Conservation (phyloP, 2,888 invertebrate species). For the Eupithecia pulchellata region DNA sequence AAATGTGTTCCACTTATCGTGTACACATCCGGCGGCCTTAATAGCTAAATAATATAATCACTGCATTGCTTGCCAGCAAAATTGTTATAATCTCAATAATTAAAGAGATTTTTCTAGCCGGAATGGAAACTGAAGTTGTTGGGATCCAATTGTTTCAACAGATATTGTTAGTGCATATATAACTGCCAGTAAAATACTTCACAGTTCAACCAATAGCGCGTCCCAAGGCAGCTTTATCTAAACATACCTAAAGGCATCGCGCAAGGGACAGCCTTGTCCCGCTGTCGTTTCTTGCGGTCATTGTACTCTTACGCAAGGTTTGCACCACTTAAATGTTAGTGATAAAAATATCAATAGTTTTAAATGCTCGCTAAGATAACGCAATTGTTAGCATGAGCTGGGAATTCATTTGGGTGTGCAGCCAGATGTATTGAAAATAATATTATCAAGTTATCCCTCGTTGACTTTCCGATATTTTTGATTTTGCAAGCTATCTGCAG, state of each 20-base stretch:
- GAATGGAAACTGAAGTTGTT: neutral
- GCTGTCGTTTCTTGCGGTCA: slow-evolving; percentile 60
- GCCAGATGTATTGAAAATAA: slow-evolving; percentile 48
- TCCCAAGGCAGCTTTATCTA: neutral
- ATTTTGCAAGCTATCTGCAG: neutral
- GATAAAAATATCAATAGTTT: slow-evolving; percentile 63
- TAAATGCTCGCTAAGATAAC: slow-evolving; percentile 53
- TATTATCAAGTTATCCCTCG: slow-evolving; percentile 48
- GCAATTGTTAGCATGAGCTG: slow-evolving; percentile 34
- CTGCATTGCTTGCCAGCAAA: slow-evolving; percentile 33
- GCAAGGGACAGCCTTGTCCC: slow-evolving; percentile 25
- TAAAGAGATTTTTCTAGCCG: slow-evolving; percentile 10
- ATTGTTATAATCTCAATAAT: slow-evolving; percentile 8
- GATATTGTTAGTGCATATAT: neutral
- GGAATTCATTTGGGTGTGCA: slow-evolving; percentile 32
- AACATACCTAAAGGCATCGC: slow-evolving; percentile 1
- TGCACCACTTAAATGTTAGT: slow-evolving; percentile 49
- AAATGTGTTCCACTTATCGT: slow-evolving; percentile 64
- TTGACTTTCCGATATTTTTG: slow-evolving; percentile 42
- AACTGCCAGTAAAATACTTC: neutral
- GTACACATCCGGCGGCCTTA: slow-evolving; percentile 69
- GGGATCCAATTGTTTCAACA: neutral
- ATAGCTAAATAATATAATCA: slow-evolving; percentile 58
- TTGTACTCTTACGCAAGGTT: slow-evolving; percentile 57
- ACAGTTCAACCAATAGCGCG: neutral